Percentiles rank a stretch among this genome's conserved stretches.
phyloP scores from a whole-genome alignment of 30 jellyfish, hydroid and myxozoan species.

The Pseudorhiza aurosa region DNA sequence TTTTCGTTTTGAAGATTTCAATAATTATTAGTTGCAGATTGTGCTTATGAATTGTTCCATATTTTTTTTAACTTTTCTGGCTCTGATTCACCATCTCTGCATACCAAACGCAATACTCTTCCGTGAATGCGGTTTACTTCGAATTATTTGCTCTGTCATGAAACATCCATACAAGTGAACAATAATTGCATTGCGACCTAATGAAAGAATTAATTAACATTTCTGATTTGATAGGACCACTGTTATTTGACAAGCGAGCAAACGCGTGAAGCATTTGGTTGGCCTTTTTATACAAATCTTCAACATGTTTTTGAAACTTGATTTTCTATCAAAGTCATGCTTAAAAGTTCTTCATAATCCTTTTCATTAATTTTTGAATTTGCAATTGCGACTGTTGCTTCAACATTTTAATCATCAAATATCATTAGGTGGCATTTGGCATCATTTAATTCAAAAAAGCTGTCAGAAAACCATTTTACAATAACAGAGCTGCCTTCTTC shows the following conservation, averaged over 20 bases:
- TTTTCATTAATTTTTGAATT: slow-evolving; percentile 11
- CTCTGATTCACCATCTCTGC: slow-evolving; percentile 12
- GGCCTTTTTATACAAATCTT: slow-evolving; percentile 40
- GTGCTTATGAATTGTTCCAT: slow-evolving; percentile 11
- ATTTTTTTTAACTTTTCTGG: not conserved
- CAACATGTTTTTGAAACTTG: slow-evolving; percentile 17
- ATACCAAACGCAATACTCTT: slow-evolving; percentile 10
- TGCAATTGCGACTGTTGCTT: slow-evolving; percentile 28
- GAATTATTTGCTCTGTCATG: not conserved
- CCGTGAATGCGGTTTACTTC: not conserved
- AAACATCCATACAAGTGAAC: slow-evolving; percentile 1
- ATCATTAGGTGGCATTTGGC: not conserved
- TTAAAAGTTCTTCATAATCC: slow-evolving; percentile 20
- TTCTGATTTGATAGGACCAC: slow-evolving; percentile 18
- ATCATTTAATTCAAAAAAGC: not conserved
- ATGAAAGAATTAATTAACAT: slow-evolving; percentile 30
- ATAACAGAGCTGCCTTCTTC: not conserved
- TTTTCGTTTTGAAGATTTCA: slow-evolving; percentile 1
- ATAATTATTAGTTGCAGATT: slow-evolving; percentile 16
- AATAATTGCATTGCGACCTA: not conserved
- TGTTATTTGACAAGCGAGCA: slow-evolving; percentile 19
- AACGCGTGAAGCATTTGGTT: slow-evolving; percentile 37
- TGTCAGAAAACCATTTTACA: slow-evolving; percentile 15
- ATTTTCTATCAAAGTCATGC: slow-evolving; percentile 5
- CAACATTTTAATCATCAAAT: not conserved